phyloP scores from a whole-genome alignment of 2,888 invertebrate species.

The Sinopyrophorus schimmeli region DNA sequence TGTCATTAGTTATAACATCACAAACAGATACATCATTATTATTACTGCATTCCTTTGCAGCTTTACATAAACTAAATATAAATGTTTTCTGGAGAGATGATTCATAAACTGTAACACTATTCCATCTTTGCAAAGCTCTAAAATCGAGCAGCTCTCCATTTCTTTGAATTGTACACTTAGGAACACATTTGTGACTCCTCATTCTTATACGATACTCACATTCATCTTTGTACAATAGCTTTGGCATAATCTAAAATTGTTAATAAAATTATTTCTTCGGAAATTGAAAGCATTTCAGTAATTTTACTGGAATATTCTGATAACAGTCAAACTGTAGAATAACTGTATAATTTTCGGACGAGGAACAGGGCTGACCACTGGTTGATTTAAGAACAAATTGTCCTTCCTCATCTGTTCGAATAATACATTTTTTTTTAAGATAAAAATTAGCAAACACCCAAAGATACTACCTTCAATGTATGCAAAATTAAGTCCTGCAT shows the following conservation, averaged over 20 bases:
- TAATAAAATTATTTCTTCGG: too few species aligned
- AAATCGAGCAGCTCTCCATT: slow-evolving; percentile 18
- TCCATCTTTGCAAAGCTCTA: slow-evolving; percentile 4
- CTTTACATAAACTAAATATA: slow-evolving; percentile 14
- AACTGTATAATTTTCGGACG: slow-evolving; percentile 8
- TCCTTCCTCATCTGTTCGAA: slow-evolving; percentile 4
- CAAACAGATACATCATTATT: slow-evolving; percentile 5
- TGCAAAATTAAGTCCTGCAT: slow-evolving; percentile 15
- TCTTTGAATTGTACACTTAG: slow-evolving; percentile 7
- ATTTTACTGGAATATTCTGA: slow-evolving; percentile 3
- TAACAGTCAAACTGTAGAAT: slow-evolving; percentile 11
- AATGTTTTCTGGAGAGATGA: slow-evolving; percentile 6
- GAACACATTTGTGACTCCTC: slow-evolving; percentile 5
- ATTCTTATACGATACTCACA: slow-evolving; percentile 17
- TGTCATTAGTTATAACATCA: slow-evolving; percentile 1
- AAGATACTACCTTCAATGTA: slow-evolving; percentile 9
- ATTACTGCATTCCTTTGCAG: slow-evolving; percentile 11
- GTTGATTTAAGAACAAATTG: slow-evolving; percentile 5
- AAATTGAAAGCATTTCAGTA: not conserved
- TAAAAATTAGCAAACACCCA: not conserved
- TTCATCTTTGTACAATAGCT: slow-evolving; percentile 10
- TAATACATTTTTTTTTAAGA: not conserved
- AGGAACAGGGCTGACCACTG: slow-evolving; percentile 8
- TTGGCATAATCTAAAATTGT: slow-evolving; percentile 12
- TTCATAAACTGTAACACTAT: slow-evolving; percentile 2